These are phyloP conservation scores for Biston stratarius DNA, from an alignment of 2,888 invertebrate genomes.

Conservation along the genomic window DNA sequence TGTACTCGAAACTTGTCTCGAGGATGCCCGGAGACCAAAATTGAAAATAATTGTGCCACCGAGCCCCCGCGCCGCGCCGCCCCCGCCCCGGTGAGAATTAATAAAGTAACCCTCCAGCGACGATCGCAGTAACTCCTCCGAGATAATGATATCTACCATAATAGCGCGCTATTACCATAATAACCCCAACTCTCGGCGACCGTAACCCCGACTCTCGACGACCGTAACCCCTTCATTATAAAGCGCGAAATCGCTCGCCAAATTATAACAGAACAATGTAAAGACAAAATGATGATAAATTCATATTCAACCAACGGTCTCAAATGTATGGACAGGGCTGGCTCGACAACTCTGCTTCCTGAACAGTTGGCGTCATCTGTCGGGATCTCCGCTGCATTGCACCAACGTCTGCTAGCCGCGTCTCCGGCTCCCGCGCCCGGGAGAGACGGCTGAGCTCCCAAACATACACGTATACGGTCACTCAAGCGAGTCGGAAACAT, in stretches of 20 bases:
- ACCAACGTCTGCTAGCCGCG: too few relatives aligned
- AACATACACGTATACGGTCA: too few relatives aligned
- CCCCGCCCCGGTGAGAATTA: slow-evolving; percentile 48
- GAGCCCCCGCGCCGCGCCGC: background rate
- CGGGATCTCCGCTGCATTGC: too few relatives aligned
- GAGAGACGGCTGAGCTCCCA: too few relatives aligned
- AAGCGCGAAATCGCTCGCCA: slow-evolving; percentile 27
- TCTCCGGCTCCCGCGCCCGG: too few relatives aligned
- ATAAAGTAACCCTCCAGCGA: slow-evolving; percentile 59
- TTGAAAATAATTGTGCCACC: slow-evolving; percentile 52
- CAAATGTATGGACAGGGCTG: too few relatives aligned
- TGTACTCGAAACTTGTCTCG: slow-evolving; percentile 17
- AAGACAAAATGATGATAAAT: slow-evolving; percentile 35
- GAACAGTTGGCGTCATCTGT: too few relatives aligned
- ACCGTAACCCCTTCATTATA: slow-evolving; percentile 27
- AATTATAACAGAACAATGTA: slow-evolving; percentile 36
- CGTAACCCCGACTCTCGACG: slow-evolving; percentile 22
- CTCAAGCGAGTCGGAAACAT: too few relatives aligned
- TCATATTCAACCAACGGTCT: slow-evolving; percentile 22
- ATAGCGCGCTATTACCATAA: slow-evolving; percentile 65
- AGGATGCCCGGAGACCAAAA: slow-evolving; percentile 47
- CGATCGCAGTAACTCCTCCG: slow-evolving; percentile 53
- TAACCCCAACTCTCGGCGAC: slow-evolving; percentile 45
- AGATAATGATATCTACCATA: slow-evolving; percentile 64
- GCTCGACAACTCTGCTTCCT: too few relatives aligned